Evolutionary conservation across 2,888 invertebrate genomes (phyloP).

Genomic region (Hirtodrosophila confusa): DNA sequence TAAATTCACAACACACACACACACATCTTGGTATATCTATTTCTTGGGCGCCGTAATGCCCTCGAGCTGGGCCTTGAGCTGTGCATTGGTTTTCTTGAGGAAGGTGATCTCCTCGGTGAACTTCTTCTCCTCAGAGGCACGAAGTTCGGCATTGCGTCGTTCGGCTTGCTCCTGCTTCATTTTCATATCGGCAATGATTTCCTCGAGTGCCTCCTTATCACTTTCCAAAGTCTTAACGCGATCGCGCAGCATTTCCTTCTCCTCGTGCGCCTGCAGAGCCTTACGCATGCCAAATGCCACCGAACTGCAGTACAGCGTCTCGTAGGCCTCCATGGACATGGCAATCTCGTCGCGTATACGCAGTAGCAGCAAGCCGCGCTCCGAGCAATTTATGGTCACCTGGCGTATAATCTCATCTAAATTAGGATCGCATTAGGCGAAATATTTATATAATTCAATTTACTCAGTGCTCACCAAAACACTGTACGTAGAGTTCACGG

Average conservation of each 20-base stretch:
- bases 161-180: conserved; percentile 93
- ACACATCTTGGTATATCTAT: conserved; percentile 83
- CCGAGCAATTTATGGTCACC: conserved; percentile 98
- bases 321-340: conserved; percentile 98
- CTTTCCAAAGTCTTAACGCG: conserved; percentile 89
- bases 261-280: conserved; percentile 91
- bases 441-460: neutral
- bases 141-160: conserved; percentile 91
- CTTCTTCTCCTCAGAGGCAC: conserved; percentile 95
- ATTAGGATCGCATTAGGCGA: neutral
- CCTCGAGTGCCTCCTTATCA: conserved; percentile 83
- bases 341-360: conserved; percentile 97
- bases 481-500: conserved; percentile 96
- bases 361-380: conserved; percentile 95
- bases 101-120: conserved; percentile 96
- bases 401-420: conserved; percentile 94
- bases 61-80: conserved; percentile 96
- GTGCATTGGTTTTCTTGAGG: conserved; percentile 96
- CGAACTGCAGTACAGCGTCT: conserved; percentile 98
- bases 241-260: conserved; percentile 92
- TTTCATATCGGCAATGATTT: conserved; percentile 86
- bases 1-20: conserved; percentile 35
- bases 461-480: conserved; percentile 87
- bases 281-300: conserved; percentile 99
- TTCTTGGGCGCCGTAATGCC: conserved; percentile 98